phyloP scores from a whole-genome alignment of 2,797 vertebrate species.

The Oreonectes daqikongensis region DNA sequence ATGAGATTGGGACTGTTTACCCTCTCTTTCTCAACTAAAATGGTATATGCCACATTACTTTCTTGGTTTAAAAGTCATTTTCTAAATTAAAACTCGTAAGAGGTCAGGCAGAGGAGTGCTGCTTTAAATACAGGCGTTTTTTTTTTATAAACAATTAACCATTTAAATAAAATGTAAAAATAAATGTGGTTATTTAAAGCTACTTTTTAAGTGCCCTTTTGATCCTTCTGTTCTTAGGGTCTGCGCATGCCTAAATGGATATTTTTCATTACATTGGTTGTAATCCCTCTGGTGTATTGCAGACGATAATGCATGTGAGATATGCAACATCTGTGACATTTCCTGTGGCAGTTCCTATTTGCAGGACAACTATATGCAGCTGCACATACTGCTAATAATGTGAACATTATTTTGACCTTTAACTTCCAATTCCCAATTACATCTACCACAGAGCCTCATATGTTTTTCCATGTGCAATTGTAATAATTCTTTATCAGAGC shows the following conservation, averaged over 20 bases:
- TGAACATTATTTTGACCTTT: conserved; percentile 11
- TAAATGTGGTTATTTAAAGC: too few relatives aligned
- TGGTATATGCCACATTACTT: too few relatives aligned
- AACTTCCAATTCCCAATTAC: conserved; percentile 2
- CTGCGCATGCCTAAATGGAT: background rate
- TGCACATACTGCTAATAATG: conserved; percentile 31
- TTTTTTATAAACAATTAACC: too few relatives aligned
- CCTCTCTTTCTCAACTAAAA: too few relatives aligned
- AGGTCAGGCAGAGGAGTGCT: too few relatives aligned
- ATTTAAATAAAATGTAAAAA: too few relatives aligned
- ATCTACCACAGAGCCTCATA: background rate
- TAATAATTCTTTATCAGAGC: background rate
- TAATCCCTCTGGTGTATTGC: background rate
- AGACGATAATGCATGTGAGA: background rate
- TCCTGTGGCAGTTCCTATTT: conserved; percentile 4
- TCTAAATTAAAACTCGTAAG: too few relatives aligned
- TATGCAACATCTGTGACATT: conserved; percentile 20
- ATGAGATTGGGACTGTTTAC: too few relatives aligned
- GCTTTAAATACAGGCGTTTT: too few relatives aligned
- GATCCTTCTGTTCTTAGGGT: too few relatives aligned
- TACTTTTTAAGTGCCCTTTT: too few relatives aligned
- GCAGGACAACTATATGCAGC: conserved; percentile 25
- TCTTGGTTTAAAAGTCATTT: too few relatives aligned
- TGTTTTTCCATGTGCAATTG: background rate
- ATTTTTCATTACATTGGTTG: background rate